Conservation (phyloP, 1,140 invertebrate genomes). For the Oscheius sp. region DNA sequence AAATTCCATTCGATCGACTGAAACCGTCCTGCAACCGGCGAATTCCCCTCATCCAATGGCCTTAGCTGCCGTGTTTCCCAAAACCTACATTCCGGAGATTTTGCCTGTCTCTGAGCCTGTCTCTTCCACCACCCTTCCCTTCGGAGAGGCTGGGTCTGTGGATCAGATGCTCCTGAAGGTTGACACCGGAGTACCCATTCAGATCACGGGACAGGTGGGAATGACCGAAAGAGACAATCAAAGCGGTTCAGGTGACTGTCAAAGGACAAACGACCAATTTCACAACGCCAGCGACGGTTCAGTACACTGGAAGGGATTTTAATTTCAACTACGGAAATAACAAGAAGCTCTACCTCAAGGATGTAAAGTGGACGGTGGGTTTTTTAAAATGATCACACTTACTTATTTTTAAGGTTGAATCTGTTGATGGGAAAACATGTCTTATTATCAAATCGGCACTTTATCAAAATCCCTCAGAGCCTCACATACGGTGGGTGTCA, state of each 20-base stretch:
- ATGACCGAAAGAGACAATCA: no score
- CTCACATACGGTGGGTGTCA: no score
- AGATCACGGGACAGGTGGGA: slow-evolving; percentile 10
- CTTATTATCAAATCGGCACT: background rate
- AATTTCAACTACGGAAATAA: background rate
- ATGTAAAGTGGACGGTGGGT: no score
- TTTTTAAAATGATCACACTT: no score
- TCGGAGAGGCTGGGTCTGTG: background rate
- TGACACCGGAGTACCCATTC: background rate
- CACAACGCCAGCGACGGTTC: background rate
- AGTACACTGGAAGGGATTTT: background rate
- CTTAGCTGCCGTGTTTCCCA: background rate
- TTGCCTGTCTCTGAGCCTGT: background rate
- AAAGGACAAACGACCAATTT: background rate
- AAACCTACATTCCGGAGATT: slow-evolving; percentile 7
- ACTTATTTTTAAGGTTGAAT: slow-evolving; percentile 3
- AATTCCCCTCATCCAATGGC: background rate
- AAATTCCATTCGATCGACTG: background rate
- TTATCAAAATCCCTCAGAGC: background rate
- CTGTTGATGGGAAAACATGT: slow-evolving; percentile 5
- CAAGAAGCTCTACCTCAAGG: background rate
- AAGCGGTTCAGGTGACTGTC: no score
- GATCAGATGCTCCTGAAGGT: background rate
- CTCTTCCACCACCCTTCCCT: background rate
- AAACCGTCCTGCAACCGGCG: background rate